These are phyloP conservation scores for Heliconius hortense DNA, from an alignment of 2,888 invertebrate genomes.

Conservation along the genomic window DNA sequence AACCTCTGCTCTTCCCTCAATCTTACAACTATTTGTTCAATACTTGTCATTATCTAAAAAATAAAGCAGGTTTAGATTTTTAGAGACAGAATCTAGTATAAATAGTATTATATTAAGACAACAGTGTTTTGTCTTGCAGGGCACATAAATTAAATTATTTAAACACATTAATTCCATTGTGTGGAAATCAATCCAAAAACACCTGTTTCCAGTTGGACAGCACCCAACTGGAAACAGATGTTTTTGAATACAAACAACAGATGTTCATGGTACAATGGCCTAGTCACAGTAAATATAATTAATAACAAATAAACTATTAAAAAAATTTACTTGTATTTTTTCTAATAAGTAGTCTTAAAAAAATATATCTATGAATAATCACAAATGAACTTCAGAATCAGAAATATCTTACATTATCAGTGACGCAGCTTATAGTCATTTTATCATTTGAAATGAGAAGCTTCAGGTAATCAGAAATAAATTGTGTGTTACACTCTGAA, in stretches of 20 bases:
- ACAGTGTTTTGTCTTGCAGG: too few species aligned
- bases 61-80: neutral
- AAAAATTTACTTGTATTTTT: neutral
- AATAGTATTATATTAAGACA: too few species aligned
- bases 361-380: neutral
- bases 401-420: slow-evolving; percentile 5
- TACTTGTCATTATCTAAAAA: slow-evolving; percentile 15
- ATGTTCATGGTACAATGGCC: too few species aligned
- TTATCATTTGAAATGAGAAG: neutral
- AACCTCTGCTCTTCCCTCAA: neutral
- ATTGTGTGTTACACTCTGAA: neutral
- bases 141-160: too few species aligned
- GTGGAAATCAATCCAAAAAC: too few species aligned
- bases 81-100: too few species aligned
- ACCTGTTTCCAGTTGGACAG: too few species aligned
- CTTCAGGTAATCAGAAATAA: slow-evolving; percentile 4
- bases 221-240: too few species aligned
- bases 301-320: neutral
- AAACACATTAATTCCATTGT: too few species aligned
- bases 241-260: too few species aligned
- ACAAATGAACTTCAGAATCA: neutral
- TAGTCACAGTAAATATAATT: neutral
- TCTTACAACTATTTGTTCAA: neutral
- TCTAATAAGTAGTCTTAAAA: neutral
- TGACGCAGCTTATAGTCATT: neutral